Conservation (phyloP, 23 tunicate genomes). For the Phallusia fumigata region DNA sequence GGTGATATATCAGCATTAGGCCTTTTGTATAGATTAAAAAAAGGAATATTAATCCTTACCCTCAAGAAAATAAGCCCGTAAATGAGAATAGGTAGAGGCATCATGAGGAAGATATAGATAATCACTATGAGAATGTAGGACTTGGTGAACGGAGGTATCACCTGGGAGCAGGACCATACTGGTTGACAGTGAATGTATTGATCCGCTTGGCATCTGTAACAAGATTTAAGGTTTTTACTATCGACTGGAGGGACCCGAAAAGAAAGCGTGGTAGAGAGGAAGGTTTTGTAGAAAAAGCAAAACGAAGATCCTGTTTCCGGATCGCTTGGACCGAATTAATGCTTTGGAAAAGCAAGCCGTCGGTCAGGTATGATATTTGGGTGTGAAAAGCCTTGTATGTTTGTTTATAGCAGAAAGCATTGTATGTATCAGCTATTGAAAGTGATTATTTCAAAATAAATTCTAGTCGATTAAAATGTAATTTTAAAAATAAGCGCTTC, state of each 20-base stretch:
- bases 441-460: no score
- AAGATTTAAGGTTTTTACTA: not conserved
- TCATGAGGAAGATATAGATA: conserved; percentile 27
- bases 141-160: conserved; percentile 86
- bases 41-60: conserved; percentile 15
- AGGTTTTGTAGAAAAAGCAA: not conserved
- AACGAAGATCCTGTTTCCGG: no score
- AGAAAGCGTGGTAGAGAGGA: not conserved
- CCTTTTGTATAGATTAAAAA: not conserved
- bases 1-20: no score
- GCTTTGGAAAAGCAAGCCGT: no score
- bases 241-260: no score
- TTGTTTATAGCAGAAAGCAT: no score
- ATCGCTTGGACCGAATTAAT: no score
- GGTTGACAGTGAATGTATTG: conserved; percentile 80
- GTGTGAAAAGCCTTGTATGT: no score
- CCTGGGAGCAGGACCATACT: conserved; percentile 46
- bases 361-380: no score
- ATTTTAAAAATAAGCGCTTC: no score
- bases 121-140: conserved; percentile 41
- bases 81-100: conserved; percentile 71
- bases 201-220: conserved; percentile 27
- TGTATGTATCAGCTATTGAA: no score
- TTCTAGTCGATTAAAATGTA: no score
- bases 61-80: conserved; percentile 67